Conservation (phyloP, 2,113 vertebrate genomes). For the Seriola aureovittata region DNA sequence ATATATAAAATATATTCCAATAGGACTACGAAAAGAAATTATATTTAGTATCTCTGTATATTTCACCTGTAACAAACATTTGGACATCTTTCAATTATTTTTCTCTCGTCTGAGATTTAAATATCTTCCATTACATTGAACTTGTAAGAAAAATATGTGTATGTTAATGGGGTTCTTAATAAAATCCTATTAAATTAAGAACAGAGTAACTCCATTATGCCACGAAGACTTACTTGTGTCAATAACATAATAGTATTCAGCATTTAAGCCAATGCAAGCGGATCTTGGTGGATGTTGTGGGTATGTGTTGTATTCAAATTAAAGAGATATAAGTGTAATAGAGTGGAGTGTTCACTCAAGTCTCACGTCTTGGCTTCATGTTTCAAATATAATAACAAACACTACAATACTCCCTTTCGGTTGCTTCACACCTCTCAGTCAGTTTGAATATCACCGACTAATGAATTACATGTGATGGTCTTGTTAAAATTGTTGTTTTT, state of each 20-base stretch:
- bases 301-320: constrained; percentile 2
- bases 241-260: background rate
- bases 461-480: background rate
- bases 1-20: background rate
- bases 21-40: background rate
- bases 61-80: background rate
- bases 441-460: too few species aligned
- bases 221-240: background rate
- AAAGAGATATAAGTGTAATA: background rate
- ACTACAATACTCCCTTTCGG: too few species aligned
- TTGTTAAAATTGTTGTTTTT: background rate
- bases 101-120: too few species aligned
- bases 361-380: background rate
- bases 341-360: background rate
- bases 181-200: background rate
- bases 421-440: too few species aligned
- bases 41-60: background rate
- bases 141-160: background rate
- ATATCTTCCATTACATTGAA: background rate
- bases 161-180: background rate
- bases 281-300: constrained; percentile 9
- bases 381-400: constrained; percentile 6
- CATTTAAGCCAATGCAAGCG: background rate
- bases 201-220: too few species aligned
- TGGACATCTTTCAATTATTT: too few species aligned